A percentile compares a stretch with the other conserved stretches of the same genome.
Evolutionary conservation across 2,113 vertebrate genomes (phyloP).

Genomic region (Plestiodon gilberti): DNA sequence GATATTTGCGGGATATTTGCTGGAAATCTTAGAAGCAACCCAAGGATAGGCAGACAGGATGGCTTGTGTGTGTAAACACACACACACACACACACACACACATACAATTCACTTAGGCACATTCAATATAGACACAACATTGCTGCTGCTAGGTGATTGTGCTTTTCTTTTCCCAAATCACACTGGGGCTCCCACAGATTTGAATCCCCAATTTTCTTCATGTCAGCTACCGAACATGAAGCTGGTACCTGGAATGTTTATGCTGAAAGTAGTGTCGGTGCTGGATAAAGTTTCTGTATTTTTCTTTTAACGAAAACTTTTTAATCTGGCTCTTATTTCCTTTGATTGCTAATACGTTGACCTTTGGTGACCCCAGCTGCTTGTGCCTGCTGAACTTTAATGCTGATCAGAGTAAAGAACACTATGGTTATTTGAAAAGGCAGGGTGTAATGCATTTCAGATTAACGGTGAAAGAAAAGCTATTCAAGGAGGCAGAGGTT

Average conservation of each 20-base stretch:
- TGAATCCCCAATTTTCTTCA: not conserved
- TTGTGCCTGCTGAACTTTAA: conserved; percentile 66
- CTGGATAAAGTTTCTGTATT: conserved; percentile 53
- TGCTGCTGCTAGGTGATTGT: not conserved
- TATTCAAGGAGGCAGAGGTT: conserved; percentile 66
- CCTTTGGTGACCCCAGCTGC: conserved; percentile 67
- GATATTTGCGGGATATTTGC: not conserved
- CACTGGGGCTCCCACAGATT: not conserved
- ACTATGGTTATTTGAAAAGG: conserved; percentile 70
- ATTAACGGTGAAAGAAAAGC: conserved; percentile 71
- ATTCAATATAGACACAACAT: not conserved
- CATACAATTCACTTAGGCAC: too few species aligned
- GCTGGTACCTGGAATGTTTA: not conserved
- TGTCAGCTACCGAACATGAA: not conserved
- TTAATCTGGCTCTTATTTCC: conserved; percentile 70
- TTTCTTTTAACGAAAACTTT: conserved; percentile 57
- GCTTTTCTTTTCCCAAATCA: not conserved
- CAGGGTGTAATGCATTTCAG: conserved; percentile 70
- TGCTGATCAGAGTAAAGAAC: conserved; percentile 67
- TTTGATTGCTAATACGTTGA: conserved; percentile 71
- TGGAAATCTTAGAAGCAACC: not conserved
- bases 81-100: too few species aligned
- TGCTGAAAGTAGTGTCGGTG: not conserved
- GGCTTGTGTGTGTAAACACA: not conserved
- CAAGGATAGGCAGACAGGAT: too few species aligned